These are phyloP conservation scores for Tuberolachnus salignus DNA, from an alignment of 2,888 invertebrate species.

Conservation along the genomic window DNA sequence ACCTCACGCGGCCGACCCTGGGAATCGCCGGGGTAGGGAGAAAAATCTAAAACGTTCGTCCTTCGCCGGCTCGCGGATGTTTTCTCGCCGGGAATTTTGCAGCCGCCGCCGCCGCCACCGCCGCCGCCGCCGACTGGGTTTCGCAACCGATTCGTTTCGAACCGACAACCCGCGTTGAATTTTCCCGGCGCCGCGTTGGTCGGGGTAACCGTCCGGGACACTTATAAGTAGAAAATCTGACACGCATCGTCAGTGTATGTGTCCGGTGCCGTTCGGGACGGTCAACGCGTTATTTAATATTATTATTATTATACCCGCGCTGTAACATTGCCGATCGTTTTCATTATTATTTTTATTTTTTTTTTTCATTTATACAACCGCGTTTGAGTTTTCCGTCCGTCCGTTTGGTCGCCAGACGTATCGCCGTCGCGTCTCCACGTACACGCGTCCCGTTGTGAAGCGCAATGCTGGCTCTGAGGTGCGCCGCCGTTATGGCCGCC, in stretches of 20 bases:
- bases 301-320: too few relatives aligned
- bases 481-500: neutral
- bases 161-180: constrained; percentile 14
- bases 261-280: neutral
- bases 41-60: constrained; percentile 16
- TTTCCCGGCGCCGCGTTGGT: too few relatives aligned
- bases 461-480: constrained; percentile 11
- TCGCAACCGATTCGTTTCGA: constrained; percentile 51
- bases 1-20: constrained; percentile 47
- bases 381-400: neutral
- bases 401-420: neutral
- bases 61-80: constrained; percentile 37
- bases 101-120: too few relatives aligned
- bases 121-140: neutral
- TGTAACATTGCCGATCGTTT: neutral
- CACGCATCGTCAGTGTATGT: constrained; percentile 36
- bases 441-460: too few relatives aligned
- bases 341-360: too few relatives aligned
- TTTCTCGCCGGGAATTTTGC: constrained; percentile 45
- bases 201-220: constrained; percentile 37
- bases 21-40: constrained; percentile 7
- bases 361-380: too few relatives aligned
- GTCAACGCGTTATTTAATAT: neutral
- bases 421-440: neutral
- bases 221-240: constrained; percentile 50